Evolutionary conservation across 2,888 invertebrate species (phyloP).

Genomic region (Drosophila algonquin): DNA sequence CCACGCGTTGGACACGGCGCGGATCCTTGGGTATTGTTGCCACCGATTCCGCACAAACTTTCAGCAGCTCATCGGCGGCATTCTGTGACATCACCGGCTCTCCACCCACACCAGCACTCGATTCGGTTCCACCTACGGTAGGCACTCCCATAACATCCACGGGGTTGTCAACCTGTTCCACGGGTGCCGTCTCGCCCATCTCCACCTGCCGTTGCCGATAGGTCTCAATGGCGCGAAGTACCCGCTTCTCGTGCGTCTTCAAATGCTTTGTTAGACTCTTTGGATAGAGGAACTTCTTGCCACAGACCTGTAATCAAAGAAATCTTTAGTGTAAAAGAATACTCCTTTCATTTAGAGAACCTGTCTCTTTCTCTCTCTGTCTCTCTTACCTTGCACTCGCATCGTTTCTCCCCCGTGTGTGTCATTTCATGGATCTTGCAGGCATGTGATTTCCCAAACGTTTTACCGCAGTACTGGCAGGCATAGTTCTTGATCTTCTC

Average conservation of each 20-base stretch:
- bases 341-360: too few relatives aligned
- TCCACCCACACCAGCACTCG: neutral
- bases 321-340: neutral
- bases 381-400: conserved; percentile 71
- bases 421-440: conserved; percentile 82
- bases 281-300: conserved; percentile 80
- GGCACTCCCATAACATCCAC: conserved; percentile 27
- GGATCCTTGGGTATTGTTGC: conserved; percentile 81
- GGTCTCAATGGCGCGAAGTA: conserved; percentile 80
- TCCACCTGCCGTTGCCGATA: conserved; percentile 80
- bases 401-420: conserved; percentile 80
- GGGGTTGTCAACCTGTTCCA: conserved; percentile 34
- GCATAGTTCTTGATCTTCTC: conserved; percentile 82
- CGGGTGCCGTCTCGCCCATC: conserved; percentile 56
- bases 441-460: conserved; percentile 81
- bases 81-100: conserved; percentile 62
- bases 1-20: conserved; percentile 80
- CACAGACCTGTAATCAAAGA: conserved; percentile 63
- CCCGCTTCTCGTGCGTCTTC: conserved; percentile 81
- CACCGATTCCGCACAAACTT: conserved; percentile 80
- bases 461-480: conserved; percentile 81
- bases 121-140: conserved; percentile 1
- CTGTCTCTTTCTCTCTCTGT: neutral
- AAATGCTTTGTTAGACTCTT: conserved; percentile 81
- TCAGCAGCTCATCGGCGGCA: conserved; percentile 80